These are phyloP conservation scores for Heterodera filipjevi DNA, from an alignment of 2,888 invertebrate species.

Conservation along the genomic window DNA sequence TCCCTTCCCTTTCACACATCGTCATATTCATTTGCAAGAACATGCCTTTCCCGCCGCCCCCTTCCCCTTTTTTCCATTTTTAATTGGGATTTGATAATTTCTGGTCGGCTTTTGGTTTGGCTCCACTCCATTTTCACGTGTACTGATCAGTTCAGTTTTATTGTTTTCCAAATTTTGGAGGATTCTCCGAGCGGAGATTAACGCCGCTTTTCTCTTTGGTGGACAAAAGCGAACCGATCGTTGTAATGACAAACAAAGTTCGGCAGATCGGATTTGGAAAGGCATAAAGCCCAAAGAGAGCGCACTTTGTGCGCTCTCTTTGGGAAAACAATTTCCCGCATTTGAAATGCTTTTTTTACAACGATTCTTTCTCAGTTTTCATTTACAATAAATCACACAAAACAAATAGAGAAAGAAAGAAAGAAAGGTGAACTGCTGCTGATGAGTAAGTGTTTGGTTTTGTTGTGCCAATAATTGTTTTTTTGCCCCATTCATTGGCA, in stretches of 20 bases:
- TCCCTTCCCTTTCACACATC: neutral
- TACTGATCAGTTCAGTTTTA: neutral
- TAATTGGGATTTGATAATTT: too few species aligned
- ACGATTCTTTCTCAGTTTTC: neutral
- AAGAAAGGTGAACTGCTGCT: too few species aligned
- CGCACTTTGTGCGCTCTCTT: neutral
- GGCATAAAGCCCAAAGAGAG: neutral
- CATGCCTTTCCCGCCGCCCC: too few species aligned
- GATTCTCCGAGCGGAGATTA: neutral
- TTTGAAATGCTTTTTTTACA: neutral
- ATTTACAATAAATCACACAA: neutral
- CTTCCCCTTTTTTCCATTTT: too few species aligned
- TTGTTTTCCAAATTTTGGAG: neutral
- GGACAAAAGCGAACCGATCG: neutral
- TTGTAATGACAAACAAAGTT: conserved; percentile 6
- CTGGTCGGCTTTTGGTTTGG: neutral
- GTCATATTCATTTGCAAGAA: too few species aligned
- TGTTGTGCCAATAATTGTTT: too few species aligned
- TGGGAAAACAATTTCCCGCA: neutral
- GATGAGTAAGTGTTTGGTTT: too few species aligned
- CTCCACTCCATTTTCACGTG: neutral
- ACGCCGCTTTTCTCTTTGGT: neutral
- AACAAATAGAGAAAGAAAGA: too few species aligned
- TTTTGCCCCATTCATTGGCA: too few species aligned
- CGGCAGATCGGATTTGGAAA: neutral